phyloP scores from a whole-genome alignment of 2,888 invertebrate genomes.

The Ptychoptera albimana region DNA sequence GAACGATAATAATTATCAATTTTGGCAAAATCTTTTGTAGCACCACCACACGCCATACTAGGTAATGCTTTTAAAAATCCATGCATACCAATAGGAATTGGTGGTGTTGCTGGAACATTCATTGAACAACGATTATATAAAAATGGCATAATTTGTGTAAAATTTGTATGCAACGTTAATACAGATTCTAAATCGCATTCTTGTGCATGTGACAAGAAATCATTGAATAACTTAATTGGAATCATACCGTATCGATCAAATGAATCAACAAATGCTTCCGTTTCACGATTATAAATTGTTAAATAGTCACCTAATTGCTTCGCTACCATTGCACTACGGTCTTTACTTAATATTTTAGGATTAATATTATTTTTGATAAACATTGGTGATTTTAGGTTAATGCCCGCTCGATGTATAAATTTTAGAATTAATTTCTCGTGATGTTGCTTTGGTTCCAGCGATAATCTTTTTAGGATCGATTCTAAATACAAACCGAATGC shows the following conservation, averaged over 20 bases:
- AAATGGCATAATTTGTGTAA: conserved; percentile 28
- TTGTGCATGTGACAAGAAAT: conserved; percentile 41
- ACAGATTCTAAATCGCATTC: conserved; percentile 27
- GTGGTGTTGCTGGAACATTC: conserved; percentile 24
- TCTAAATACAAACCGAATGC: conserved; percentile 64
- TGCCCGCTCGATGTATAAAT: conserved; percentile 58
- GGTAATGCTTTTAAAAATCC: conserved; percentile 29
- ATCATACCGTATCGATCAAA: conserved; percentile 43
- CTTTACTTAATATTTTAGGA: conserved; percentile 58
- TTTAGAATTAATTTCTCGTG: conserved; percentile 47
- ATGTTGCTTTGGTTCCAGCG: conserved; percentile 26
- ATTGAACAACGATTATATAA: conserved; percentile 26
- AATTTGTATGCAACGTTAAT: conserved; percentile 25
- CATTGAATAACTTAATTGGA: conserved; percentile 36
- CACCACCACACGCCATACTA: conserved; percentile 18
- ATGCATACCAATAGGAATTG: conserved; percentile 28
- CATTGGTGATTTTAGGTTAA: conserved; percentile 53
- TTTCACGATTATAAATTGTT: conserved; percentile 67
- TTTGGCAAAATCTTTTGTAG: conserved; percentile 9
- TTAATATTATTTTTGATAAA: conserved; percentile 36
- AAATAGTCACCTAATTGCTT: conserved; percentile 74
- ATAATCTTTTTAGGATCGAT: conserved; percentile 51
- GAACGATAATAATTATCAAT: conserved; percentile 11
- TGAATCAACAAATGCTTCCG: conserved; percentile 57
- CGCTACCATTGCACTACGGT: conserved; percentile 66